Percentiles rank a stretch among this genome's conserved stretches.
Evolutionary conservation across 2,888 invertebrate species (phyloP).

Genomic region (Andrena trimmerana): DNA sequence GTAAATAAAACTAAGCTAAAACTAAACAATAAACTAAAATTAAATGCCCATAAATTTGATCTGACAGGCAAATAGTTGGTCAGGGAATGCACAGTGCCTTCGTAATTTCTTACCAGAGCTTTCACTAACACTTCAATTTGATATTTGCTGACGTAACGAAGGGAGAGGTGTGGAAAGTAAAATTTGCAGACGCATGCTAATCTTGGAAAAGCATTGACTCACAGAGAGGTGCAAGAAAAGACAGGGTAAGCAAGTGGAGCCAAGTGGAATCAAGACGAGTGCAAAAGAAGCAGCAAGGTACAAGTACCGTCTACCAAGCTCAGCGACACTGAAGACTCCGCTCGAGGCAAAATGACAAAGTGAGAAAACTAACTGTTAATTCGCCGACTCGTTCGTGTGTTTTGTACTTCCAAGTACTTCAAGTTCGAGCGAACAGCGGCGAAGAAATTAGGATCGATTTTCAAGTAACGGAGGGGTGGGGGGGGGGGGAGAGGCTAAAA

Average conservation of each 20-base stretch:
- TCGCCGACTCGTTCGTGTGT: not conserved
- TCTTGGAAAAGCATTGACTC: not conserved
- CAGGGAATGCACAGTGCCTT: too few relatives aligned
- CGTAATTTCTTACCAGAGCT: not conserved
- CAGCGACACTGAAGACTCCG: not conserved
- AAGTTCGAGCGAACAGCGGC: not conserved
- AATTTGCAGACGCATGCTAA: slow-evolving; percentile 5
- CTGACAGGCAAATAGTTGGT: too few relatives aligned
- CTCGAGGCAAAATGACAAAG: not conserved
- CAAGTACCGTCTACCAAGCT: not conserved
- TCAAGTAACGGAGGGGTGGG: not conserved
- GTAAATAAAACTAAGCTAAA: too few relatives aligned
- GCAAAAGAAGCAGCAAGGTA: not conserved
- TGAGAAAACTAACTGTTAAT: not conserved
- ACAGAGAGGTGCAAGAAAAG: not conserved
- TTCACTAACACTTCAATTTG: not conserved
- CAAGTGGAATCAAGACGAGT: not conserved
- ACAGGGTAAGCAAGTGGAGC: not conserved
- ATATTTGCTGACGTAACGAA: not conserved
- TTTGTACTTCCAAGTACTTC: not conserved
- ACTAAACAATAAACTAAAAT: too few relatives aligned
- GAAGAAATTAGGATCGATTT: slow-evolving; percentile 27
- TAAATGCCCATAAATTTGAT: too few relatives aligned
- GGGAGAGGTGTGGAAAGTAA: not conserved
- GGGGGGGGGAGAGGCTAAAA: not conserved